Evolutionary conservation across 2,888 invertebrate genomes (phyloP), one percentile per base, ranked within the genome.

Genomic region (Chironomus riparius): DNA sequence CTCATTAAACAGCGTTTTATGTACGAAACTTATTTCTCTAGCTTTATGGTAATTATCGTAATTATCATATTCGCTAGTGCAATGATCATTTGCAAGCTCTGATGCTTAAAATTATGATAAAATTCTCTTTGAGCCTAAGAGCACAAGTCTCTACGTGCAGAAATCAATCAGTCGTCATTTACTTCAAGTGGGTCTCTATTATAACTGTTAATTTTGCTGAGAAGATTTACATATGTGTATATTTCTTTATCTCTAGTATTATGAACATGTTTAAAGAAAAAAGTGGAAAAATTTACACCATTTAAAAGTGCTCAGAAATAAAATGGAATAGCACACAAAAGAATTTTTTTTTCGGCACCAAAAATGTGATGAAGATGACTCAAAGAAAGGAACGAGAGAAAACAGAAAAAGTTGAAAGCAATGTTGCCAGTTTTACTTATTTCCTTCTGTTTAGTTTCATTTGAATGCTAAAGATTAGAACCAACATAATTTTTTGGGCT

Each of bases 321-420:
- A 65, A 65, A 65, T 65, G 65, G 65, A 65, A 65, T 24, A 65
- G 65, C 65, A 24, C 65, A 65, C 65, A 65, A 65, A 65, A 65
- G 65, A 65, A 65, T 65, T 65, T 50, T 56, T 56, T 56, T 56
- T 56, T 50, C 50, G 56, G 6, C 38, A 38, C 38, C 38, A 38
- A 38, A 15, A 56, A 56, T 56, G 56, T 28, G 6, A 47, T 70
- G 70, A 70, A 70, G 70, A 70, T 70, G 70, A 70, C 47, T n/a
- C 70, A 28, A 28, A 28, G 68, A 68, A 68, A 68, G 24, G 12
- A 65, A 10, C 10, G 22, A 65, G 21, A 65, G 24, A 68, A 28
- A 38, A 68, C 38, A 24, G 24, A 65, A 65, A 65, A 24, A 3
- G 21, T 13, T 13, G 10, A 21, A 18, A 7, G 70, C 70, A n/a